A percentile compares a stretch with the other conserved stretches of the same genome.
phyloP scores from a whole-genome alignment of 35 echinoderm and acorn worm genomes.

The Anneissia japonica region DNA sequence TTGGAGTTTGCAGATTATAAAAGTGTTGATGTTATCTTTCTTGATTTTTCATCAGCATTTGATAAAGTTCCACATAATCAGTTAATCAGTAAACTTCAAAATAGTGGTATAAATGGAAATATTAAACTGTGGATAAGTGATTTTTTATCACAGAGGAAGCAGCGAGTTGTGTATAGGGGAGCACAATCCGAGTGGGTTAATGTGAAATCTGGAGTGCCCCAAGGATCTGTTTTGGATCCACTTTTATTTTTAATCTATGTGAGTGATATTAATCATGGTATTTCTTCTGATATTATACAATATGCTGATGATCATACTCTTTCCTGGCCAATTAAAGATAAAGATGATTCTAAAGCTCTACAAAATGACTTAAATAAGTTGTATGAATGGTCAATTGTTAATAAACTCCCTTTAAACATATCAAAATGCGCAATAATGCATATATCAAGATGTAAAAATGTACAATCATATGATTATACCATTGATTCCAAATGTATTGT shows the following conservation, averaged over 20 bases:
- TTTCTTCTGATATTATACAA: neutral
- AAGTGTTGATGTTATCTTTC: too few relatives aligned
- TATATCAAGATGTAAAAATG: neutral
- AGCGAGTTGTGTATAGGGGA: neutral
- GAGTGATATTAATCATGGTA: neutral
- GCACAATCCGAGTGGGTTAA: neutral
- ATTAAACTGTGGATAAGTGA: too few relatives aligned
- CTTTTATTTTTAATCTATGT: neutral
- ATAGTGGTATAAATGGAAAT: too few relatives aligned
- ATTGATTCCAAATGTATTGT: too few relatives aligned
- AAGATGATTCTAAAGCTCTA: neutral
- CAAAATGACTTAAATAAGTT: neutral
- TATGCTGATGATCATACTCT: neutral
- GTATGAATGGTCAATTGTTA: neutral
- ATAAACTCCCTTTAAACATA: neutral
- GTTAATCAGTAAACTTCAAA: too few relatives aligned
- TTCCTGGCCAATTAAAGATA: neutral
- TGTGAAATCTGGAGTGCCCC: neutral
- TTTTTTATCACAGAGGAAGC: too few relatives aligned
- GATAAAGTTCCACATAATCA: too few relatives aligned
- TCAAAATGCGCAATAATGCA: neutral
- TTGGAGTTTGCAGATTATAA: too few relatives aligned
- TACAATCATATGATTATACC: too few relatives aligned
- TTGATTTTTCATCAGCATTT: too few relatives aligned
- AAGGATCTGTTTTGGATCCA: neutral